Conservation (phyloP, 2,888 invertebrate species). For the Brenthis ino region DNA sequence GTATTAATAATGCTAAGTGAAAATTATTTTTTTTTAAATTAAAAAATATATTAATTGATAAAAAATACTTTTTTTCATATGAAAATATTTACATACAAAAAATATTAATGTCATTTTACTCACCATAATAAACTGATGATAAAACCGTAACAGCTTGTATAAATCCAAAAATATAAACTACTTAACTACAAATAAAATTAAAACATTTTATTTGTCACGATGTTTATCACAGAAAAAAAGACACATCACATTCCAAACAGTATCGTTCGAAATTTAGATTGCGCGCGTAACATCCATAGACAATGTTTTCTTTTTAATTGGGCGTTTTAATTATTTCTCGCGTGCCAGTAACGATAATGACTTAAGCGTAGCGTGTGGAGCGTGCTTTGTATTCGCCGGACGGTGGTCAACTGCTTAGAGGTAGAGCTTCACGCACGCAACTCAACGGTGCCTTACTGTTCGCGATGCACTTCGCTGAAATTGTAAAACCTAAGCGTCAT, state of each 20-base stretch:
- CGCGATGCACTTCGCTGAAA: constrained; percentile 28
- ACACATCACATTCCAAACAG: constrained; percentile 49
- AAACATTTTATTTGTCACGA: constrained; percentile 34
- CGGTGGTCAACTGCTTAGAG: constrained; percentile 71
- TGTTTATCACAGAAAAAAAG: constrained; percentile 45
- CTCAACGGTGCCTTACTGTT: constrained; percentile 40
- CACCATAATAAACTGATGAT: constrained; percentile 44
- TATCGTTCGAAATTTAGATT: constrained; percentile 47
- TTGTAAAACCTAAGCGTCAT: constrained; percentile 3
- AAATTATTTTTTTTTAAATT: too few species aligned
- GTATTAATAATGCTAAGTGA: too few species aligned
- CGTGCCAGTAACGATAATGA: constrained; percentile 49
- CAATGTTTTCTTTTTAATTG: constrained; percentile 48
- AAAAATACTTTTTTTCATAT: neutral
- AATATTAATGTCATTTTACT: constrained; percentile 31
- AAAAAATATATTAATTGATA: too few species aligned
- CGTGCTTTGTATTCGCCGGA: constrained; percentile 69
- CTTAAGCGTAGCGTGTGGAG: constrained; percentile 44
- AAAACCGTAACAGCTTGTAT: neutral
- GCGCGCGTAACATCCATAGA: constrained; percentile 48
- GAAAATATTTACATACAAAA: neutral
- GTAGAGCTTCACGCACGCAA: constrained; percentile 26
- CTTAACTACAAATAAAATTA: constrained; percentile 35
- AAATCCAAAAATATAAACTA: constrained; percentile 33
- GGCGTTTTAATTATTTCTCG: constrained; percentile 50